Conservation (phyloP, 2,797 vertebrate genomes). For the Premnoplex brunnescens region DNA sequence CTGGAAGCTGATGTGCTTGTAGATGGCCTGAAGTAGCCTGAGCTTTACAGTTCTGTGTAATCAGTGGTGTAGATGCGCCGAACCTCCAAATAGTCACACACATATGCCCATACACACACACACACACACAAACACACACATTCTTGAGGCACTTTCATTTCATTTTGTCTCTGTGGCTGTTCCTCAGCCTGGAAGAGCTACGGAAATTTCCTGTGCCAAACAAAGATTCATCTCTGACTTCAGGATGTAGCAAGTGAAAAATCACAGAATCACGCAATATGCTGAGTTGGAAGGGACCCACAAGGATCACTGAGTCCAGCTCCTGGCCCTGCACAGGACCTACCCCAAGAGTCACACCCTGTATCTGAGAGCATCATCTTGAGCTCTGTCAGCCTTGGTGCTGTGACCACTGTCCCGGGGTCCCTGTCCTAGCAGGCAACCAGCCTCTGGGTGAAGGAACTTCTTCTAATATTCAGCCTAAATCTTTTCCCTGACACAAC, state of each 20-base stretch:
- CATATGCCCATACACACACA: fast-evolving
- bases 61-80: neutral
- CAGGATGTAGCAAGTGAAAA: neutral
- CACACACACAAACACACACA: no score
- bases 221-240: neutral
- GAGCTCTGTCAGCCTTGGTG: neutral
- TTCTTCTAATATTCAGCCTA: neutral
- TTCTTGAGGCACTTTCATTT: neutral
- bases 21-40: neutral
- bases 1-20: neutral
- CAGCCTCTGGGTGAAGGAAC: neutral
- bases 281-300: neutral
- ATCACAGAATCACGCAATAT: neutral
- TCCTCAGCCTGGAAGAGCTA: neutral
- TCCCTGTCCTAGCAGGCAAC: neutral
- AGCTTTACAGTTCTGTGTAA: neutral
- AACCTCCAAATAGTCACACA: neutral
- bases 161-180: neutral
- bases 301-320: neutral
- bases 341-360: neutral
- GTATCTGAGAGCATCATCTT: neutral
- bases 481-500: neutral
- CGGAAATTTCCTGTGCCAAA: neutral
- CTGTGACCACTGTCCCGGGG: neutral
- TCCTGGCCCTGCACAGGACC: neutral